Evolutionary conservation across 2,113 vertebrate genomes (phyloP), one percentile per base, ranked within the genome.

Genomic region (Microcebus lehilahytsara): DNA sequence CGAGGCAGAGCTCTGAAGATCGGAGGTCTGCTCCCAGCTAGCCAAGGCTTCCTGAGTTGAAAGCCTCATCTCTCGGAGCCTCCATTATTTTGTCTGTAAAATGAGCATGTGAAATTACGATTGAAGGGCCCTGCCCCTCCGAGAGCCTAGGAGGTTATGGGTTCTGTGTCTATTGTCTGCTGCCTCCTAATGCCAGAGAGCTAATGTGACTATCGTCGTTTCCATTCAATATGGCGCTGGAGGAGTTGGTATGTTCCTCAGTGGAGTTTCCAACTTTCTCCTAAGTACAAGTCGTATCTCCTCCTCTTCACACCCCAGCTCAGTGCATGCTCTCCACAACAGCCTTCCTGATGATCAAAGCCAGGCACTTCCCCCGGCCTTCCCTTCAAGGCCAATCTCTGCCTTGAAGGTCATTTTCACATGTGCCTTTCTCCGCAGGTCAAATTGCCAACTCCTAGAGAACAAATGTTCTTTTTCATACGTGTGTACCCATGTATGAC

Each of bases 281-380:
- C 5, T 9, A 34, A 42, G 7, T 60, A 7, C n/a, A 22, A 69
- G 25, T 86, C 81, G 56, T 46, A 30, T 42, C 34, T 5, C 9
- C 19, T 10, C 17, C 22, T 34, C 19, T 77, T 53, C 85, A 27
- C 9, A 49, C 12, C 37, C n/a, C 58, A 49, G 46, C 40, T 78
- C 49, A 2, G n/a, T 1, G 5, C n/a, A 11, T 51, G 30, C 67
- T 78, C 49, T 58, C 72, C 53, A 27, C 0, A 0, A n/a, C 2
- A 7, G 6, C n/a, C 49, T 64, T 10, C 17, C 51, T 77, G 6
- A 19, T 74, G 62, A n/a, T 51, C 64, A 77, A 81, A 53, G 20
- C 46, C 77, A 56, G 25, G n/a, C 0, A 0, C 56, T 80, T 53
- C 17, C 3, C 9, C 49, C 22, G 2, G 27, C 8, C 40, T 51